phyloP scores from a whole-genome alignment of 2,113 vertebrate species.

The Pelobates fuscus region DNA sequence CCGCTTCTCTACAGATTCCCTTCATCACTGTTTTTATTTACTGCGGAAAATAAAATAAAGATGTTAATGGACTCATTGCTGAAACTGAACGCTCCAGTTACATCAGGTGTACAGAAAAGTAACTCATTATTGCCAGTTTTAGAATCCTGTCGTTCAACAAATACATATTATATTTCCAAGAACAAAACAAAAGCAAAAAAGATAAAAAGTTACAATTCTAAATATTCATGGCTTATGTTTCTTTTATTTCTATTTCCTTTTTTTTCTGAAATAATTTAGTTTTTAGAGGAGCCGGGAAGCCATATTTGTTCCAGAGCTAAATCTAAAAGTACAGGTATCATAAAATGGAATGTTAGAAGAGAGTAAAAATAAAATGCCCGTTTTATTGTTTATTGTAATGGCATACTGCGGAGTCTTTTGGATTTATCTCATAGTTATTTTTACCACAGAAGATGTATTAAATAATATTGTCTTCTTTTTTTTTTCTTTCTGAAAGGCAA shows the following conservation, averaged over 20 bases:
- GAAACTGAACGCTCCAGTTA: conserved; percentile 11
- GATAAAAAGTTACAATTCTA: background rate
- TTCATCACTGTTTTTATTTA: conserved; percentile 48
- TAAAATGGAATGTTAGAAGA: conserved; percentile 38
- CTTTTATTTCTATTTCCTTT: conserved; percentile 7
- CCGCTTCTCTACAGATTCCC: conserved; percentile 60
- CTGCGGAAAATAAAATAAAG: conserved; percentile 39
- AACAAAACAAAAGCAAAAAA: background rate
- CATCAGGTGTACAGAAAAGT: background rate
- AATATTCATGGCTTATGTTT: background rate
- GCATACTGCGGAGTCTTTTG: conserved; percentile 25
- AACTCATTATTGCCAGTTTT: conserved; percentile 4
- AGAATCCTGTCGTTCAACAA: background rate
- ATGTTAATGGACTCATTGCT: conserved; percentile 32
- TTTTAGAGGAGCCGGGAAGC: background rate
- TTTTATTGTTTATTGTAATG: conserved; percentile 42
- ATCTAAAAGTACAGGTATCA: conserved; percentile 28
- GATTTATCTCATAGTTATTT: conserved; percentile 35
- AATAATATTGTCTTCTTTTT: conserved; percentile 36
- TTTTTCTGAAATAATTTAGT: conserved; percentile 6
- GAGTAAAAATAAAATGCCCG: conserved; percentile 39
- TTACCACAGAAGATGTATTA: conserved; percentile 8
- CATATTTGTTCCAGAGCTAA: conserved; percentile 37
- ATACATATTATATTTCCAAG: too few species aligned
- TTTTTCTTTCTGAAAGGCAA: conserved; percentile 34